Base-by-base conservation (phyloP, 2,888 invertebrate genomes). In the Agonopterix heracliana region DNA sequence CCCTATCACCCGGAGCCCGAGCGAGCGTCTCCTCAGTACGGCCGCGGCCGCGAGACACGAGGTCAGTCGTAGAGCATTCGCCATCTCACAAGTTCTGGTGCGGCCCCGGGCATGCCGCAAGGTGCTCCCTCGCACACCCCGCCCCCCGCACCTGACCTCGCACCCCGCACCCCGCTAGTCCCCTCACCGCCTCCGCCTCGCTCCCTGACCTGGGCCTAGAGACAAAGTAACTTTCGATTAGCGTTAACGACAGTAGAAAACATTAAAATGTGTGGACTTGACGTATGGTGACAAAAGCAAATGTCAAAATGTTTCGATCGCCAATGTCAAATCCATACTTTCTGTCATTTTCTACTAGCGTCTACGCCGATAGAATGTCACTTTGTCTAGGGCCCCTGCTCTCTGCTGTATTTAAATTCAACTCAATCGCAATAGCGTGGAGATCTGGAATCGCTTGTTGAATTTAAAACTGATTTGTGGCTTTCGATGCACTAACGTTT, bases 31-130 rank as follows among this genome's bases (percentile, higher is more conserved):
- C 76, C 71, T 69, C 26, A 26, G 77, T 79, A 10, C 38, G 38
- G 74, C 66, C 63, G 64, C 73, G 76, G 76, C 68, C 80, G 75
- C 77, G 69, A 71, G 76, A 71, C 78, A 77, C 80, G 82, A 83
- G 81, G 83, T 85, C 84, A 84, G 83, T 84, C 83, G 82, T 85
- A 84, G 82, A 85, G 81, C 83, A 85, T 81, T 77, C 77, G 88
- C 89, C 89, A 89, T 89, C 89, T 89, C 89, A 88, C 85, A 85
- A 89, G 89, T 89, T 87, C 89, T 81, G 83, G 82, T 74, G 82
- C 81, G 80, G 55, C 62, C 55, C 51, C 51, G 53, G n/a, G 11
- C 41, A 9, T 9, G 10, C 9, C 57, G 59, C 54, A 54, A 48
- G 55, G 52, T 50, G 59, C 50, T 49, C 53, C 48, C 50, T 49